Evolutionary conservation across 2,113 vertebrate genomes (phyloP), one percentile per base, ranked within the genome.

Genomic region (Laticauda colubrina): DNA sequence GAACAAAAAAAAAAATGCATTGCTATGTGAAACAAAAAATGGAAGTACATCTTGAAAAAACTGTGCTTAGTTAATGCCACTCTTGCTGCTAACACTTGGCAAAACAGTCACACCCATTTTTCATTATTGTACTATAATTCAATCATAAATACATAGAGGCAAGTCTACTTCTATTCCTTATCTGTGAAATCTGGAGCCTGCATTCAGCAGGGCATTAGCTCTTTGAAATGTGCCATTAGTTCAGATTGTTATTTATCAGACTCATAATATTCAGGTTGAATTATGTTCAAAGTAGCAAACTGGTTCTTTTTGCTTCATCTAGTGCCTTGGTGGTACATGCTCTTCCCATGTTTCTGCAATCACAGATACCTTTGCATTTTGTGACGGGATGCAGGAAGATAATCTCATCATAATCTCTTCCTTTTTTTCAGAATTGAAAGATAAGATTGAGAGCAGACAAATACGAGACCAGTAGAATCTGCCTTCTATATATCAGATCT

Each of bases 31-130:
- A 81, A 81, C 34, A 91, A 86, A 85, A 75, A 34, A 61, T 29
- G 34, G 15, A 39, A 64, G 61, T 5, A 24, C 48, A 86, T 90
- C 93, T 92, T 51, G 89, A 94, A 94, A 69, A 23, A n/a, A 2
- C 0, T 54, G 14, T 45, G 18, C 23, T 93, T 61, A 61, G 88
- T 85, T 92, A 64, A 88, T 6, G n/a, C 3, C 48, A 89, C 9
- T 23, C 34, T 92, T 93, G 26, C 24, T n/a, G 0, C 1, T 9
- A 56, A 88, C 43, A 92, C 21, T 93, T 92, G 39, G 18, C 21
- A n/a, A 43, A 87, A 81, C 4, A 59, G 0, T 12, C 29, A 53
- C 11, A 23, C 14, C 39, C 11, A 34, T 8, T 4, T 56, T 90
- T 85, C 14, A 64, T 18, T 75, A 91, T n/a, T 57, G 51, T 1